Base-by-base conservation (phyloP, 2,113 vertebrate species). In the Pterocles burchelli region DNA sequence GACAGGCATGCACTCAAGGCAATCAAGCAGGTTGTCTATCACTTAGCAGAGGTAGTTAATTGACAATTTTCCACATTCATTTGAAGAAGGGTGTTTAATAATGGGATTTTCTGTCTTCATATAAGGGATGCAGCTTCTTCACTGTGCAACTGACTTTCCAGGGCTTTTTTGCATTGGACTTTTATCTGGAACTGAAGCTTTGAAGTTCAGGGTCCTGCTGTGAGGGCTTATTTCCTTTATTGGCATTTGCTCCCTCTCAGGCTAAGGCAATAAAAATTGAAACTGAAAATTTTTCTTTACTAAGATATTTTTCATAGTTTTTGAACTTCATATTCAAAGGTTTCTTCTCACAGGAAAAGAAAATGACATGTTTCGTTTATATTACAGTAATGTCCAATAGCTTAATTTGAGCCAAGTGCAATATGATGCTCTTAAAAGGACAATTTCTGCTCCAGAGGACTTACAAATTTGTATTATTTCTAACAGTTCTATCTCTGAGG, bases 401-500 rank as follows among this genome's bases (percentile, higher is more conserved):
- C 67, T 90, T 48, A 31, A 49, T 78, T 91, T 38, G 21, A 90
- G 61, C 82, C 78, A 83, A 91, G 33, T 74, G 31, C 72, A 95
- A 63, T 49, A 55, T 4, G 61, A 90, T 78, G 59, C 59, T 90
- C 33, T 91, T 88, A 49, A 85, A 91, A 91, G 79, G 68, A 62
- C 61, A 80, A 79, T 46, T 76, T 80, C 79, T 48, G 52, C 70
- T 88, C 54, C 68, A 80, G 54, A 43, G 79, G 38, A 9, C 43
- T 48, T 45, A 55, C 9, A 59, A 81, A 75, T 93, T 81, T 51
- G 43, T 72, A 67, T 24, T 82, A 85, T 83, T 94, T 83, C 83
- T 86, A 91, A 57, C 46, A 49, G 65, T 90, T 94, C 81, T 93
- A 72, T 97, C 97, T 96, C 73, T 82, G 89, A 89, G 71, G 54